Evolutionary conservation across 2,113 vertebrate species (phyloP).

Genomic region (Cranoglanis bouderius): DNA sequence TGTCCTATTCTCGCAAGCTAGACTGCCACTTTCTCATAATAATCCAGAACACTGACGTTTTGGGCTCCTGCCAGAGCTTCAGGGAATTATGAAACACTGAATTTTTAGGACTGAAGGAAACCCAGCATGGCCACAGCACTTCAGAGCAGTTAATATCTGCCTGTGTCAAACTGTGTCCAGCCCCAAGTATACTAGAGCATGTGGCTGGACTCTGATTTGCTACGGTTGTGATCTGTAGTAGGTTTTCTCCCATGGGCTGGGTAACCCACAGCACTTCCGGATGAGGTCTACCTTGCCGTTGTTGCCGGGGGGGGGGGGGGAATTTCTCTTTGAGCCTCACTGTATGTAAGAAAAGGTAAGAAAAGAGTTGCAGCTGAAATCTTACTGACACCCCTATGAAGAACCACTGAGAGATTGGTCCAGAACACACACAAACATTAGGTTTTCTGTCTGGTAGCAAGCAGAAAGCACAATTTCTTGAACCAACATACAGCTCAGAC

Average conservation of each 20-base stretch:
- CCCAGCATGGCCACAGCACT: slow-evolving; percentile 39
- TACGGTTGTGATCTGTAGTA: background rate
- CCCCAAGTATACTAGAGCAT: background rate
- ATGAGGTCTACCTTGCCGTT: background rate
- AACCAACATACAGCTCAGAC: background rate
- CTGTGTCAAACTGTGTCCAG: background rate
- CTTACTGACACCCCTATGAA: slow-evolving; percentile 55
- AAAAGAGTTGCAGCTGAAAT: slow-evolving; percentile 35
- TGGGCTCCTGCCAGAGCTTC: slow-evolving; percentile 58
- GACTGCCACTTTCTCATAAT: slow-evolving; percentile 58
- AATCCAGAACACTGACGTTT: slow-evolving; percentile 54
- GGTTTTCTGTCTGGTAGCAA: slow-evolving; percentile 4
- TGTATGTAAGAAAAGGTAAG: slow-evolving; percentile 5
- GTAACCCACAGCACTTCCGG: background rate
- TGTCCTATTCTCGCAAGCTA: slow-evolving; percentile 59
- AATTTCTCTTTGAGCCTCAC: background rate
- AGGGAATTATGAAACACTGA: slow-evolving; percentile 44
- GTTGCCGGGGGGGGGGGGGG: too few relatives aligned
- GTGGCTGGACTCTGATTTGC: background rate
- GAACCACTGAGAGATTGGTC: slow-evolving; percentile 45
- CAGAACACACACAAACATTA: slow-evolving; percentile 46
- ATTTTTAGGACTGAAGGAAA: slow-evolving; percentile 42
- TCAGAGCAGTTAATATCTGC: background rate
- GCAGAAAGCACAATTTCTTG: slow-evolving; percentile 5
- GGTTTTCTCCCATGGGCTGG: background rate